Conservation (phyloP, 1,140 invertebrate genomes). For the Dendroctonus valens region DNA sequence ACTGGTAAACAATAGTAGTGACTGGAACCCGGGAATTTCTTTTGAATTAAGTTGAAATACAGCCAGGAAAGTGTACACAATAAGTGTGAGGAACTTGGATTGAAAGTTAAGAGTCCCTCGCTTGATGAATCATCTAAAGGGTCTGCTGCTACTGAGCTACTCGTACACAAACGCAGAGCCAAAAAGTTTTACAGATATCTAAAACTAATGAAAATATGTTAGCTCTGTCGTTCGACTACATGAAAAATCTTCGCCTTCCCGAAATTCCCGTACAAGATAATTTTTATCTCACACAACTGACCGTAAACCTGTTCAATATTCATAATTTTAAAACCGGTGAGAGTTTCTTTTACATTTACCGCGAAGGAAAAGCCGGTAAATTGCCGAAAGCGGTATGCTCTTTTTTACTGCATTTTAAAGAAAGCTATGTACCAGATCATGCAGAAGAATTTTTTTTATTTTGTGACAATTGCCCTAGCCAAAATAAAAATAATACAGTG, state of each 20-base stretch:
- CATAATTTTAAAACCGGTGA: neutral
- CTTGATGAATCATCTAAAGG: neutral
- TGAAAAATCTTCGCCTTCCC: neutral
- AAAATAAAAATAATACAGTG: constrained; percentile 34
- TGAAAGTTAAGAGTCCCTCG: neutral
- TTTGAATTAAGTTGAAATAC: too few species aligned
- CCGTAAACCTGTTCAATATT: neutral
- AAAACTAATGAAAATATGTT: neutral
- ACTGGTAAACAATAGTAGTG: too few species aligned
- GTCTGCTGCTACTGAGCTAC: neutral
- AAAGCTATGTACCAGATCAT: neutral
- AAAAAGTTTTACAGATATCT: neutral
- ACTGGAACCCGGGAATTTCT: too few species aligned
- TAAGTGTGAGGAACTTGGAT: neutral
- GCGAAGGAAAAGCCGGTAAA: neutral
- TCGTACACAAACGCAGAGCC: neutral
- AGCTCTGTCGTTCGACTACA: neutral
- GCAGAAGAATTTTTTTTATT: neutral
- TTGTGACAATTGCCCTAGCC: constrained; percentile 7
- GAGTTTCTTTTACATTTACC: neutral
- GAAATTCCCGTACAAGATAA: neutral
- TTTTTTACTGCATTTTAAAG: neutral
- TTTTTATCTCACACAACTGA: neutral
- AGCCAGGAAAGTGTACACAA: too few species aligned
- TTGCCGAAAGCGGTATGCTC: neutral